Base-by-base conservation (phyloP, 2,797 vertebrate genomes). In the Hafferia zeledoni region DNA sequence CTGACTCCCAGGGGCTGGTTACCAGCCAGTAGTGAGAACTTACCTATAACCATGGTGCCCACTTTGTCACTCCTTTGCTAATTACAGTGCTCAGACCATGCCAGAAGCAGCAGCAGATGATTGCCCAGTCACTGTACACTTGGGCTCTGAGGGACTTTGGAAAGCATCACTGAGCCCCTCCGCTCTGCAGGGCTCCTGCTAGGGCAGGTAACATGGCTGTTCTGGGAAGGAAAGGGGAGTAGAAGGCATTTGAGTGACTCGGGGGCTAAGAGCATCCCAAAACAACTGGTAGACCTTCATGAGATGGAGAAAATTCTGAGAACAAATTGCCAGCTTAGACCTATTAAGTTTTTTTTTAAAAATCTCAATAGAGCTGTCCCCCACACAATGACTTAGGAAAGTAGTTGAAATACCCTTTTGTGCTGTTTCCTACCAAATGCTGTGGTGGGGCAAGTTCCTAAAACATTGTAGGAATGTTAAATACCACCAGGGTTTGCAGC, bases 101-200 rank as follows among this genome's bases (percentile, higher is more conserved):
- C 64, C 60, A 90, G 83, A 39, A 81, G 69, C 33, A 70, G 68
- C 41, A 77, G 56, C 60, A 70, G 84, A 18, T 50, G 67, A 65
- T 19, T 77, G 55, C 49, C 8, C 25, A 22, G 67, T 65, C 16
- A 0, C 59, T 39, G 23, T 13, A 17, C 0, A 1, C 69, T 56
- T 0, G 0, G n/a, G 30, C 41, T 71, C n/a, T 0, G 0, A 50
- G 25, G 33, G 72, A 39, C 33, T 89, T 82, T 22, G 31, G 53
- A 56, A 78, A 65, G 56, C 24, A 12, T n/a, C 63, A 5, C 61
- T 0, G 0, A 92, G 22, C 33, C 71, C 72, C 20, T 85, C 28
- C 56, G 50, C 67, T 69, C 60, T 44, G 12, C 47, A 71, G 23
- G 52, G 27, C 18, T 35, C 7, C 49, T 92, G 43, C 52, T 57